Conservation (phyloP, 2,113 vertebrate species). For the Aldabrachelys gigantea region DNA sequence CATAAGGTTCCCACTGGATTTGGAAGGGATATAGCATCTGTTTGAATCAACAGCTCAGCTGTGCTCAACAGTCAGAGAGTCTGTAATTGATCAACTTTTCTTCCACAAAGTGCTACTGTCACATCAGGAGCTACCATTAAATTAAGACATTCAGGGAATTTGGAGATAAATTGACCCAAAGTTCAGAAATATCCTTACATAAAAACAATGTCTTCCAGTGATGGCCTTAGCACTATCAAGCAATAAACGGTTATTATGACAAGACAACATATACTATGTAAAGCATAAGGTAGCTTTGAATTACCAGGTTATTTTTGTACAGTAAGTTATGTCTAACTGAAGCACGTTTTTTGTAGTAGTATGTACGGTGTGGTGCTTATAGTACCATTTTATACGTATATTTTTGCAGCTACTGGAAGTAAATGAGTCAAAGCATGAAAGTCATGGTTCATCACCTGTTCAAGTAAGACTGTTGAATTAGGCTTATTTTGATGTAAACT, state of each 20-base stretch:
- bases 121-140: not conserved
- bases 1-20: not conserved
- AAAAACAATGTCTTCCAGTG: not conserved
- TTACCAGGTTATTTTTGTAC: not conserved
- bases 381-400: not conserved
- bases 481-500: constrained; percentile 45
- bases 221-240: not conserved
- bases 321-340: not conserved
- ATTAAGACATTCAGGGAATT: not conserved
- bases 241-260: not conserved
- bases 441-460: constrained; percentile 43
- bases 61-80: not conserved
- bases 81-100: not conserved
- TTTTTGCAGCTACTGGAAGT: not conserved
- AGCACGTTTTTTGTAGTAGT: not conserved
- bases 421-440: not conserved
- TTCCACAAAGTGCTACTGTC: not conserved
- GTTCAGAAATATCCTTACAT: not conserved
- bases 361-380: not conserved
- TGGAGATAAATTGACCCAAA: not conserved
- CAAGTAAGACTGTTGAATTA: constrained; percentile 46
- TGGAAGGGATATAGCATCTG: not conserved
- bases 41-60: not conserved
- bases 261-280: not conserved
- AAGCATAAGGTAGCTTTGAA: not conserved